Evolutionary conservation across 2,797 vertebrate genomes (phyloP).

Genomic region (Botia almorhae): DNA sequence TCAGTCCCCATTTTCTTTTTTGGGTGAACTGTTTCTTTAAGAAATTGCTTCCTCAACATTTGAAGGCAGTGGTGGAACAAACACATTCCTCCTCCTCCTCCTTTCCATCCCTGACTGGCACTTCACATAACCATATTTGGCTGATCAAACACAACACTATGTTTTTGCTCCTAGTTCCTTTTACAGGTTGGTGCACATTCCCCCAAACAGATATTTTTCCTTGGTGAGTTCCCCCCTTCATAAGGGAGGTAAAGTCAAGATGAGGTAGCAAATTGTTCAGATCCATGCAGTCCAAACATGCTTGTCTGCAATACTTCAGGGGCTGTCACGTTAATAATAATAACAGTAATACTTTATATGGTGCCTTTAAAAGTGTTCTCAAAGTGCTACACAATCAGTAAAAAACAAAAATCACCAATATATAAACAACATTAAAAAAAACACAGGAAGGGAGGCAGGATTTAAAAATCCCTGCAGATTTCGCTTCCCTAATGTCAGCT

Average conservation of each 20-base stretch:
- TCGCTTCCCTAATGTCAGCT: too few relatives aligned
- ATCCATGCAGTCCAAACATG: constrained; percentile 59
- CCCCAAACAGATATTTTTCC: constrained; percentile 45
- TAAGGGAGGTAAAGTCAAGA: constrained; percentile 2
- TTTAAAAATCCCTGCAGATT: too few relatives aligned
- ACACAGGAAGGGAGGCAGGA: too few relatives aligned
- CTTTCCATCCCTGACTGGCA: constrained; percentile 60
- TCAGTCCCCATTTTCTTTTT: neutral
- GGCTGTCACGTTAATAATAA: constrained; percentile 5
- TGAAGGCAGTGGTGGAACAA: constrained; percentile 29
- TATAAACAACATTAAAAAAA: too few relatives aligned
- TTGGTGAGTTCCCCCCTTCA: constrained; percentile 7
- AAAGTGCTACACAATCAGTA: too few relatives aligned
- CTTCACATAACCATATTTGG: constrained; percentile 76
- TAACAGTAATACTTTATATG: too few relatives aligned
- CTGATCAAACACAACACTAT: constrained; percentile 63
- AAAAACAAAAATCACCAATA: too few relatives aligned
- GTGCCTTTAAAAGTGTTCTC: too few relatives aligned
- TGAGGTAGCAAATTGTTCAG: constrained; percentile 29
- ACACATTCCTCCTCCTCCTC: constrained; percentile 65
- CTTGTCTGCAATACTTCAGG: constrained; percentile 32
- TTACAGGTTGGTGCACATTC: constrained; percentile 78
- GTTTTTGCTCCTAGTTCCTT: constrained; percentile 76
- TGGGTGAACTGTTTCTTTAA: neutral
- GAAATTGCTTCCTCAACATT: constrained; percentile 17